Evolutionary conservation across 1,140 invertebrate species (phyloP).

Genomic region (Eciton burchellii): DNA sequence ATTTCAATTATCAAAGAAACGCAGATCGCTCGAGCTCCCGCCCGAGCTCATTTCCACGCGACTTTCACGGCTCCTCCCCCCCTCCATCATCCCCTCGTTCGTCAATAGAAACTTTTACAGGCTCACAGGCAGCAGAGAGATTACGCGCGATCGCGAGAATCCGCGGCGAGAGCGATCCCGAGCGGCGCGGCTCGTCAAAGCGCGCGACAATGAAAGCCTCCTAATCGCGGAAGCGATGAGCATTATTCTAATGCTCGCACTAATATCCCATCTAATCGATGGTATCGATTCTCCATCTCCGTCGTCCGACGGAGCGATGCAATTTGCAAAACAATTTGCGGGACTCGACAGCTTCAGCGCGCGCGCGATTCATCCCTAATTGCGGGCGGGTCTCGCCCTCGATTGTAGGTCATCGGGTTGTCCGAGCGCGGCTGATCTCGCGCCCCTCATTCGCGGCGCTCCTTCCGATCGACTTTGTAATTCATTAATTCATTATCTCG

Average conservation of each 20-base stretch:
- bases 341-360: no score
- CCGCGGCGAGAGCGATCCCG: neutral
- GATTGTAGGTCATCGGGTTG: conserved; percentile 36
- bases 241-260: conserved; percentile 42
- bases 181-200: neutral
- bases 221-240: conserved; percentile 46
- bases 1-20: conserved; percentile 21
- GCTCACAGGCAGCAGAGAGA: no score
- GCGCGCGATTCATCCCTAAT: conserved; percentile 47
- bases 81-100: neutral
- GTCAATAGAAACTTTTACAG: neutral
- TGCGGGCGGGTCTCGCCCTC: conserved; percentile 25
- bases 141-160: neutral
- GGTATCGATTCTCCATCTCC: conserved; percentile 11
- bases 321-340: conserved; percentile 57
- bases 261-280: conserved; percentile 39
- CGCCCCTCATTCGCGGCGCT: conserved; percentile 49
- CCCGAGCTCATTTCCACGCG: neutral
- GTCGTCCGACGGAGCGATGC: neutral
- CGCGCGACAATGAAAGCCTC: conserved; percentile 31
- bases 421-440: neutral
- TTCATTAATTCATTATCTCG: conserved; percentile 61
- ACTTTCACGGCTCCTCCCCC: neutral
- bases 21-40: no score
- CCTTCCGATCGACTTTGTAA: conserved; percentile 70